A percentile compares a stretch with the other conserved stretches of the same genome.
These are phyloP conservation scores for Plebejus anna DNA, from an alignment of 2,888 invertebrate species.

Conservation along the genomic window DNA sequence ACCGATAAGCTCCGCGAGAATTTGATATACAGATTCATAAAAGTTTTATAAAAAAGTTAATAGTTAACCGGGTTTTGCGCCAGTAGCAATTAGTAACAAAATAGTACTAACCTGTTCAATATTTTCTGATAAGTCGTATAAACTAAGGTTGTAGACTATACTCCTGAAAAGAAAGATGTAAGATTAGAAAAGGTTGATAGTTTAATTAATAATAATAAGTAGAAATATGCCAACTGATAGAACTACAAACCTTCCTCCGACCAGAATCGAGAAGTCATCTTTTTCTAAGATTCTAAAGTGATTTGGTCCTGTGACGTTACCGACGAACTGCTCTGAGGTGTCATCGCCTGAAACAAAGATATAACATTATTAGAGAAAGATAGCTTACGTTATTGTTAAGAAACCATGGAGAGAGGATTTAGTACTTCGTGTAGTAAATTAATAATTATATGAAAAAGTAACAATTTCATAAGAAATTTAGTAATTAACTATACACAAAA, in stretches of 20 bases:
- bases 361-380: background rate
- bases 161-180: constrained; percentile 83
- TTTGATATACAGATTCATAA: background rate
- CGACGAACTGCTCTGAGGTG: constrained; percentile 86
- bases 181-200: background rate
- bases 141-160: constrained; percentile 93
- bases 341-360: constrained; percentile 83
- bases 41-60: background rate
- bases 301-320: constrained; percentile 89
- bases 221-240: background rate
- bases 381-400: too few species aligned
- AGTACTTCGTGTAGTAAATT: too few species aligned
- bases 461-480: too few species aligned
- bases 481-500: too few species aligned
- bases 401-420: too few species aligned
- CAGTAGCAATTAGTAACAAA: constrained; percentile 17
- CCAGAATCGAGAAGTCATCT: constrained; percentile 90
- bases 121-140: constrained; percentile 89
- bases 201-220: background rate
- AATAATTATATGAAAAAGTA: too few species aligned
- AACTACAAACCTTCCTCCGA: constrained; percentile 90
- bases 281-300: constrained; percentile 94
- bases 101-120: constrained; percentile 81
- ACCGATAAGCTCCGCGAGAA: background rate
- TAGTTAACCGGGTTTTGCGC: background rate